phyloP scores from a whole-genome alignment of 1,140 invertebrate genomes.

The Asobara japonica region DNA sequence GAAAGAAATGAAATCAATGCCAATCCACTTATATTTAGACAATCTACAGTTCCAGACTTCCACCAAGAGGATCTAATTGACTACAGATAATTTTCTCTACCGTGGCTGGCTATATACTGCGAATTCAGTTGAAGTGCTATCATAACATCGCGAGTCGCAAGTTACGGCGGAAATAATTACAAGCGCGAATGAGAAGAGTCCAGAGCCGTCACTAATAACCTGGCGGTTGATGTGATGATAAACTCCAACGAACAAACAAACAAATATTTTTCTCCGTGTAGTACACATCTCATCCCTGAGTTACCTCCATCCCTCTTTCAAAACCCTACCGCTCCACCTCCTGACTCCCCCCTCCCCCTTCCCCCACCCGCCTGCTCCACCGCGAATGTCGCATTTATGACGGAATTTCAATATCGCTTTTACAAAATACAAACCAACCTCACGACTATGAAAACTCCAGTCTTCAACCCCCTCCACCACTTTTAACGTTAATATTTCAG shows the following conservation, averaged over 20 bases:
- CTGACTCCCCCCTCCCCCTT: not conserved
- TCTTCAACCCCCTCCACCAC: not conserved
- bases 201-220: too few relatives aligned
- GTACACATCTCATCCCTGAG: not conserved
- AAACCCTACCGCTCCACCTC: constrained; percentile 4
- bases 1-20: too few relatives aligned
- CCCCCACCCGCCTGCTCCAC: not conserved
- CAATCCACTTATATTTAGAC: too few relatives aligned
- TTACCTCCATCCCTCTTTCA: constrained; percentile 8
- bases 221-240: not conserved
- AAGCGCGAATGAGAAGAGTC: too few relatives aligned
- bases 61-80: too few relatives aligned
- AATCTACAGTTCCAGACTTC: too few relatives aligned
- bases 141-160: too few relatives aligned
- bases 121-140: too few relatives aligned
- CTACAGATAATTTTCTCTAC: too few relatives aligned
- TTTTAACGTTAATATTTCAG: not conserved
- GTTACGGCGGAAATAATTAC: too few relatives aligned
- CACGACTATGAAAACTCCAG: constrained; percentile 9
- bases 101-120: too few relatives aligned
- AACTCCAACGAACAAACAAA: not conserved
- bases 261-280: not conserved
- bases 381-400: constrained; percentile 29
- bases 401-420: constrained; percentile 42
- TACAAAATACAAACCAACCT: constrained; percentile 27